Evolutionary conservation across 2,113 vertebrate species (phyloP).

Genomic region (Rhinoderma darwinii): DNA sequence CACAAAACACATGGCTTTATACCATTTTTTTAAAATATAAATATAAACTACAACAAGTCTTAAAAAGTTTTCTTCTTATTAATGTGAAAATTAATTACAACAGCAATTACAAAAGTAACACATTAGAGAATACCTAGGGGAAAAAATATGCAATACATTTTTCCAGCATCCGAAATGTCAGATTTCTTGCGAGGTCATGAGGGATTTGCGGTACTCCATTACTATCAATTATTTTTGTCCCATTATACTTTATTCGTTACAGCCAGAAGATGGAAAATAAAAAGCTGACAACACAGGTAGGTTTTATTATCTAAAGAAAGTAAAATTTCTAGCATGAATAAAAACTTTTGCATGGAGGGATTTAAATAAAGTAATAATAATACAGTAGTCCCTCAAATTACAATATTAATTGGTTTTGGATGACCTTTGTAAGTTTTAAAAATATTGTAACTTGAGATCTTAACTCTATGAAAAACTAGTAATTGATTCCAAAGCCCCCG

Average conservation of each 20-base stretch:
- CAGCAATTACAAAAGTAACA: background rate
- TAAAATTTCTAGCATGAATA: background rate
- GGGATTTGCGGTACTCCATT: background rate
- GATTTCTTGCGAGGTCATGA: background rate
- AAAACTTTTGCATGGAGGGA: too few species aligned
- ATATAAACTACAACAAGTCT: background rate
- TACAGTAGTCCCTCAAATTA: too few species aligned
- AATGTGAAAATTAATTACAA: background rate
- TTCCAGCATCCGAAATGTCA: background rate
- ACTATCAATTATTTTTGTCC: background rate
- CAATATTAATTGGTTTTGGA: too few species aligned
- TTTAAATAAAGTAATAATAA: too few species aligned
- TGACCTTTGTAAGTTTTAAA: too few species aligned
- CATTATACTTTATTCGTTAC: background rate
- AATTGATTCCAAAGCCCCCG: too few species aligned
- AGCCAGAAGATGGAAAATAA: background rate
- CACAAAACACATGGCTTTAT: constrained; percentile 25
- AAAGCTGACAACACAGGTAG: background rate
- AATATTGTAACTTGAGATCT: too few species aligned
- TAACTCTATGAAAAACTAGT: too few species aligned
- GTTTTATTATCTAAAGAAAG: background rate
- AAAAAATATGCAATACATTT: background rate
- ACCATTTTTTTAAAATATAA: background rate
- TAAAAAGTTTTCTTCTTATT: background rate
- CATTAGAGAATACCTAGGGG: background rate